phyloP scores from a whole-genome alignment of 2,888 invertebrate genomes.

The Unio pictorum region DNA sequence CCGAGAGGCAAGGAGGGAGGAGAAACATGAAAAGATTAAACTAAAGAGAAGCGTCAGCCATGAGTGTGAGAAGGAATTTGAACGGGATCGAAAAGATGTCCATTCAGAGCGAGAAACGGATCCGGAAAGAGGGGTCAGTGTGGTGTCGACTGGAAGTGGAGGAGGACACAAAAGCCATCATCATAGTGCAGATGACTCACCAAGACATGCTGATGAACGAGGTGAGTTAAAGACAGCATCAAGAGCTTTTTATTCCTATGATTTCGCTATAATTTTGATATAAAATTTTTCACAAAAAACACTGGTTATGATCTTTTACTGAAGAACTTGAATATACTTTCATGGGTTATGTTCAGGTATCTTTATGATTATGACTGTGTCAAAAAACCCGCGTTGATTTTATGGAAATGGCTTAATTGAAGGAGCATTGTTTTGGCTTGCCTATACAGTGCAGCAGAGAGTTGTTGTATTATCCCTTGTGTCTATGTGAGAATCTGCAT shows the following conservation, averaged over 20 bases:
- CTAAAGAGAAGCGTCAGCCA: conserved; percentile 40
- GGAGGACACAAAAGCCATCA: conserved; percentile 33
- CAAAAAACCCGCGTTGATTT: too few relatives aligned
- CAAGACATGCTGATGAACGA: conserved; percentile 60
- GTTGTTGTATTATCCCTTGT: too few relatives aligned
- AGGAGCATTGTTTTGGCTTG: too few relatives aligned
- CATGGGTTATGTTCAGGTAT: too few relatives aligned
- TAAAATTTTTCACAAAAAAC: too few relatives aligned
- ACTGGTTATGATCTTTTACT: too few relatives aligned
- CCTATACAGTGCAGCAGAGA: too few relatives aligned
- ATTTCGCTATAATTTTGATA: not conserved
- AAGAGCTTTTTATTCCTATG: not conserved
- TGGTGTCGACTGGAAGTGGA: conserved; percentile 27
- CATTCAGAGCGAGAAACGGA: conserved; percentile 28
- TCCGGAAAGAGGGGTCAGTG: conserved; percentile 21
- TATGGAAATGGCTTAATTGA: too few relatives aligned
- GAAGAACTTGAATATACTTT: too few relatives aligned
- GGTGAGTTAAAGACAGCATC: conserved; percentile 33
- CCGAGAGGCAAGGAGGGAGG: conserved; percentile 20
- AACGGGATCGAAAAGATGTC: conserved; percentile 21
- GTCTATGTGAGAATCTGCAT: too few relatives aligned
- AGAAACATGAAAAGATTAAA: conserved; percentile 39
- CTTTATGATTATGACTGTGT: too few relatives aligned
- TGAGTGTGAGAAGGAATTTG: conserved; percentile 10
- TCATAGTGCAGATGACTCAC: conserved; percentile 57